Percentiles rank a stretch among this genome's conserved stretches.
phyloP scores from a whole-genome alignment of 2,888 invertebrate genomes.

The Pyrrhosoma nymphula region DNA sequence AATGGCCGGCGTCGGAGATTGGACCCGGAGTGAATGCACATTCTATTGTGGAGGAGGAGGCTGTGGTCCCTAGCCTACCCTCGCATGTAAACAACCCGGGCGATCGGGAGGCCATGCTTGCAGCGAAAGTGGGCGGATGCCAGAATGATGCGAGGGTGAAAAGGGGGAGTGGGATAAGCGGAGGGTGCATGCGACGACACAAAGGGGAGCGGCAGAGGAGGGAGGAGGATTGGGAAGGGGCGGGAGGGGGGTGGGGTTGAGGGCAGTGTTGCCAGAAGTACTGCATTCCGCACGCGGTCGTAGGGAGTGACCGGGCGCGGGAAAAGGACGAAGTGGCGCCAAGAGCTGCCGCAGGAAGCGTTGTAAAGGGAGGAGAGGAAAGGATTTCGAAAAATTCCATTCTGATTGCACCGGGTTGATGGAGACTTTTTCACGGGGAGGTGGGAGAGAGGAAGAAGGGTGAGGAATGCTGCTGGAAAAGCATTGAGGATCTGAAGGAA shows the following conservation, averaged over 20 bases:
- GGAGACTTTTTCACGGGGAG: background rate
- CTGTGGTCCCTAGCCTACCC: background rate
- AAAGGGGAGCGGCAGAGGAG: no score
- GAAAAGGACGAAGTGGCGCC: background rate
- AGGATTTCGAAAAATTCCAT: slow-evolving; percentile 8
- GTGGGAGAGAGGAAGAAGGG: background rate
- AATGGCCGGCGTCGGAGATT: no score
- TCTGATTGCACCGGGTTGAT: background rate
- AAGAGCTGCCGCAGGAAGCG: background rate
- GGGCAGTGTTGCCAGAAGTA: background rate
- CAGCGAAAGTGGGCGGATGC: background rate
- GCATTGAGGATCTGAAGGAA: no score
- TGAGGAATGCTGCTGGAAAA: no score
- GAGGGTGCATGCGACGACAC: no score
- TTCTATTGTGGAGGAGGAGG: no score
- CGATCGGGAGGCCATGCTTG: background rate
- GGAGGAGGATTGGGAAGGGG: background rate
- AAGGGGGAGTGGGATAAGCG: no score
- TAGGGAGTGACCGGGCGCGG: background rate
- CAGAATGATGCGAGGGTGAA: no score
- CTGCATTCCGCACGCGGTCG: background rate
- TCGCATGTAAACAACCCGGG: background rate
- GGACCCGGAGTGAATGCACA: no score
- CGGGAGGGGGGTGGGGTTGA: background rate
- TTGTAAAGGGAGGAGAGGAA: no score